Base-by-base conservation (phyloP, 2,888 invertebrate species). In the Drosophila anomalata region DNA sequence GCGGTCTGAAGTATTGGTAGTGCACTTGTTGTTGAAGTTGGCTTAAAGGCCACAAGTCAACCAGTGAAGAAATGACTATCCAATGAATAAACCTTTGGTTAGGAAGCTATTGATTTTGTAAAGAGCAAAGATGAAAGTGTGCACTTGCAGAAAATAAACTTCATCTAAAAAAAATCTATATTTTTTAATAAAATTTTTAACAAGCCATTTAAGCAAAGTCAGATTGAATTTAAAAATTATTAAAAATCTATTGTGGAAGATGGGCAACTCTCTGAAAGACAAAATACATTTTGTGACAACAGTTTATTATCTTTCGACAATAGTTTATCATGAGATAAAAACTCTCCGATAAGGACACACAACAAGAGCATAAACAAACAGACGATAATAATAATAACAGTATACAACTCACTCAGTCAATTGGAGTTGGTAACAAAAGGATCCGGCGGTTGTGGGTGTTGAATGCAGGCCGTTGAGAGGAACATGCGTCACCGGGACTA, bases 361-460 rank as follows among this genome's bases (percentile, higher is more conserved):
- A 62, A 72, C 61, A 69, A 46, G 71, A 68, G 59, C 47, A 60
- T 75, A 73, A 79, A 85, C 82, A 83, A 87, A 87, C 88, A 83
- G 65, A 85, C 79, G 79, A 81, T 83, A 83, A 83, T 83, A 83
- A 85, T 81, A 83, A 83, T 83, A 85, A 87, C 55, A 87, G 82
- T 68, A 62, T 75, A 75, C 57, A 71, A 68, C 73, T 66, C 67
- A 46, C 44, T 57, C 62, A 61, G 41, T 62, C 59, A 48, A 50
- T 66, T 46, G 73, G 70, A 71, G 65, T 66, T 62, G 60, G 73
- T 52, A 54, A 73, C 74, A 73, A 59, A 36, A 46, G 73, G 65
- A 60, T 66, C 60, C 54, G 67, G 65, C 77, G 54, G 42, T 53
- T 31, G 61, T 71, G 56, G 52, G 55, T 59, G 60, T 69, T 57